Evolutionary conservation across 2,113 vertebrate species (phyloP), one percentile per base, ranked within the genome.

Genomic region (Lanius collurio): DNA sequence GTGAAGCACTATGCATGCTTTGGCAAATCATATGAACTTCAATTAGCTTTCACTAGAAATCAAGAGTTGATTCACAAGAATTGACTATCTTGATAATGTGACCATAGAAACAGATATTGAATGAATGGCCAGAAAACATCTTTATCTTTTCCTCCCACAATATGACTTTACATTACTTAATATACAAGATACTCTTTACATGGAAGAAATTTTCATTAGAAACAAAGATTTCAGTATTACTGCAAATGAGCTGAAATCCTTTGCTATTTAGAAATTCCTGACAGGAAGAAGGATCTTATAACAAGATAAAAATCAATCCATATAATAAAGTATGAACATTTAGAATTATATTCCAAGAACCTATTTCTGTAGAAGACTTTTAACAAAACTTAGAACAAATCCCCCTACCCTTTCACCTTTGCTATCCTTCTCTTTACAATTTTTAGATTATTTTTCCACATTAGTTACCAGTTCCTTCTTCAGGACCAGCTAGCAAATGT

Each of bases 1-100:
- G 39, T 8, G 22, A 85, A 79, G 24, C 0, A 0, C 9, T 41
- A 62, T 11, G 6, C 4, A 4, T 44, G 70, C 47, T 53, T 33
- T n/a, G 17, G n/a, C 22, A 83, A 86, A 83, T 16, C n/a, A 68
- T 10, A 71, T 11, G 10, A 79, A 30, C 33, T 76, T 73, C 6
- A 42, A 50, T 12, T 28, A 78, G 18, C 13, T 64, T 22, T 41
- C 12, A 31, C n/a, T 52, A 28, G 78, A 52, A 60, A 49, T 14
- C 22, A 82, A 53, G 26, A 42, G 10, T 1, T 55, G 44, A 59
- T 50, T 57, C n/a, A 67, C 18, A 59, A 53, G 8, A 67, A 64
- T 11, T 42, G 1, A 31, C 26, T 28, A 6, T 8, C 37, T 69
- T 53, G 41, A 35, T 39, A 79, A n/a, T 21, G 23, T 57, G 46